Percentiles rank a stretch among this genome's conserved stretches.
phyloP scores from a whole-genome alignment of 2,797 vertebrate genomes.

The Toxotes lorentzi region DNA sequence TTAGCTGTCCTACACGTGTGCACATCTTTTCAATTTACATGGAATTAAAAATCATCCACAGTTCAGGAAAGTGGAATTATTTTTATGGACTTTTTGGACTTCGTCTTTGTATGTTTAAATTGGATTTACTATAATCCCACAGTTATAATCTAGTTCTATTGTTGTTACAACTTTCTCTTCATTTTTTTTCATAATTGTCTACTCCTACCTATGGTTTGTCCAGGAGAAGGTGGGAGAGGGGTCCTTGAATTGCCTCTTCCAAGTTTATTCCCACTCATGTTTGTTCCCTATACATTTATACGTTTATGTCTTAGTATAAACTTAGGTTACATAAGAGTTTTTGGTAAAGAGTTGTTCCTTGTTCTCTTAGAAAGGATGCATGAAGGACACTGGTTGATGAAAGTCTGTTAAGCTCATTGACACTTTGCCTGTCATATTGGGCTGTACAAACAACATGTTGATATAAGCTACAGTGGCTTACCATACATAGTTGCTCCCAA shows the following conservation, averaged over 20 bases:
- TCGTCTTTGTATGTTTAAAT: constrained; percentile 7
- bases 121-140: constrained; percentile 12
- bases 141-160: constrained; percentile 4
- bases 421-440: no score
- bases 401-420: not conserved
- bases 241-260: not conserved
- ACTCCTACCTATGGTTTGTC: not conserved
- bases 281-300: no score
- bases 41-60: not conserved
- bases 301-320: no score
- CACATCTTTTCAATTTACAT: not conserved
- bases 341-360: no score
- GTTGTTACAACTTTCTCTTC: not conserved
- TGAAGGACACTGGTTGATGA: not conserved
- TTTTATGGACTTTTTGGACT: not conserved
- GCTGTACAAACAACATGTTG: not conserved
- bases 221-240: not conserved
- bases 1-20: not conserved
- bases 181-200: not conserved
- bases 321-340: no score
- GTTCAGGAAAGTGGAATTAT: not conserved
- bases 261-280: not conserved
- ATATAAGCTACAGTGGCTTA: no score
- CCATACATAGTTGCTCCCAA: no score
- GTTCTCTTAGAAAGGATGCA: not conserved